phyloP scores from a whole-genome alignment of 2,888 invertebrate species.

The Lithophane ornitopus region DNA sequence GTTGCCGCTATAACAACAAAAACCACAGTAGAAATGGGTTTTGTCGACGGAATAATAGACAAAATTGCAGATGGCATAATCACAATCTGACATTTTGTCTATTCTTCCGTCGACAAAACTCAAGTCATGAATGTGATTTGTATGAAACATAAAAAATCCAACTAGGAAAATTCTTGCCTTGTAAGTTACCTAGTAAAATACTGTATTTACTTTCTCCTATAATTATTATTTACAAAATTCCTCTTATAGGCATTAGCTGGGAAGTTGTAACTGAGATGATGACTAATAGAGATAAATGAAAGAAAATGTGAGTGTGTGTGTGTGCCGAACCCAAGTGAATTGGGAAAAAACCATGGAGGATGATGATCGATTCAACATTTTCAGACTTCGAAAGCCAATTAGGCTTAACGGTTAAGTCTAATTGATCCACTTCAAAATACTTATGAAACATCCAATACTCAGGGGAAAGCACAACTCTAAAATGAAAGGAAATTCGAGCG shows the following conservation, averaged over 20 bases:
- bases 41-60: too few relatives aligned
- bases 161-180: not conserved
- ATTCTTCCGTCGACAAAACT: too few relatives aligned
- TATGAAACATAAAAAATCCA: not conserved
- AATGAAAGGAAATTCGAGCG: slow-evolving; percentile 21
- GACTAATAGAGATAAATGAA: not conserved
- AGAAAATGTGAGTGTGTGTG: not conserved
- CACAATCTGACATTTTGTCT: too few relatives aligned
- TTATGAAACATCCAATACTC: not conserved
- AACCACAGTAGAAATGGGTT: too few relatives aligned
- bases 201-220: not conserved
- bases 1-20: too few relatives aligned
- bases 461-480: not conserved
- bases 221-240: not conserved
- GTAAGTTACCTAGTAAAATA: not conserved
- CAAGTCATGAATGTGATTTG: not conserved
- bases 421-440: slow-evolving; percentile 7
- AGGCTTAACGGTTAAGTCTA: not conserved
- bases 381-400: not conserved
- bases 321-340: not conserved
- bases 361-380: not conserved
- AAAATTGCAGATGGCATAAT: too few relatives aligned
- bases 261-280: not conserved
- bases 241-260: not conserved
- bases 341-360: not conserved